phyloP scores from a whole-genome alignment of 2,888 invertebrate species.

The Hermaeophaga mercurialis region DNA sequence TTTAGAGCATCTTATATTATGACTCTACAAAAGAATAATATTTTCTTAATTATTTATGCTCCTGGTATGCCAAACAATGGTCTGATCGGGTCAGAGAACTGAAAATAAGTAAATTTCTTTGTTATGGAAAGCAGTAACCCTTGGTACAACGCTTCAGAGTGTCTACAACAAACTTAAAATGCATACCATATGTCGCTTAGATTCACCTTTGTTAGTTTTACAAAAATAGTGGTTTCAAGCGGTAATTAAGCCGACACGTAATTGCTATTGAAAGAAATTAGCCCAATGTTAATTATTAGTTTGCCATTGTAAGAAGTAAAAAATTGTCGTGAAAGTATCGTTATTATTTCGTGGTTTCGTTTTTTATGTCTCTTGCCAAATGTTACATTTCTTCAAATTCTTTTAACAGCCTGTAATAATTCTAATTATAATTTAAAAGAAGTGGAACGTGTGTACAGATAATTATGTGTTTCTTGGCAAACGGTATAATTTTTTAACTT shows the following conservation, averaged over 20 bases:
- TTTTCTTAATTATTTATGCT: neutral
- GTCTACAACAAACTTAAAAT: conserved; percentile 20
- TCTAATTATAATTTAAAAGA: conserved; percentile 27
- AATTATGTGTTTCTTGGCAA: conserved; percentile 21
- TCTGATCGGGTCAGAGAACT: conserved; percentile 12
- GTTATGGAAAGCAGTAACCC: conserved; percentile 24
- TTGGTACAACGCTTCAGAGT: conserved; percentile 9
- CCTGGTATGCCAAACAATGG: conserved; percentile 2
- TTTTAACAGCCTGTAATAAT: conserved; percentile 25
- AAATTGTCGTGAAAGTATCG: conserved; percentile 30
- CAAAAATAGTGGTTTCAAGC: conserved; percentile 21
- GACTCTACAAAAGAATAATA: neutral
- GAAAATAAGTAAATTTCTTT: conserved; percentile 18
- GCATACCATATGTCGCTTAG: conserved; percentile 29
- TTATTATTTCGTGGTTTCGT: conserved; percentile 25
- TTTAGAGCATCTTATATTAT: neutral
- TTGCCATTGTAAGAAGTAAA: conserved; percentile 22
- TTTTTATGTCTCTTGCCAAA: conserved; percentile 30
- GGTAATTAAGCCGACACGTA: conserved; percentile 28
- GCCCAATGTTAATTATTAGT: conserved; percentile 27
- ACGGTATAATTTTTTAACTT: conserved; percentile 15
- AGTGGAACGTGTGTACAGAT: conserved; percentile 19
- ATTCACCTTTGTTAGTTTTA: conserved; percentile 18
- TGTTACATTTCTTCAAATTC: conserved; percentile 32
- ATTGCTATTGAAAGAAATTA: conserved; percentile 28